phyloP scores from a whole-genome alignment of 2,797 vertebrate genomes.

The Trachurus trachurus region DNA sequence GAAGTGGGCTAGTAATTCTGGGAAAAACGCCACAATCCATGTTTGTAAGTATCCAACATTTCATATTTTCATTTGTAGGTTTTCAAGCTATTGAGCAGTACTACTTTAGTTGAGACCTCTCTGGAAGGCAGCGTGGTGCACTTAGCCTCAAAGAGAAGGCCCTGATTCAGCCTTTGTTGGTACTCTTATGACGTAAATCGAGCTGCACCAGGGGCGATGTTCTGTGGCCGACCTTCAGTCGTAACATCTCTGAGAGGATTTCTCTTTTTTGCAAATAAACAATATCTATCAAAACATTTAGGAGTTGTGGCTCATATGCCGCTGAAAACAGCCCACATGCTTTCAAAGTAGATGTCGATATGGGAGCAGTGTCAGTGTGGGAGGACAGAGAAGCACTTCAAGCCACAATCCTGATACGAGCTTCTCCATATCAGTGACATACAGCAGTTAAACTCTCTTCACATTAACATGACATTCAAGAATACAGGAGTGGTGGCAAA shows the following conservation, averaged over 20 bases:
- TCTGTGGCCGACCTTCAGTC: conserved; percentile 29
- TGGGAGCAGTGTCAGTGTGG: conserved; percentile 54
- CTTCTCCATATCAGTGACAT: conserved; percentile 39
- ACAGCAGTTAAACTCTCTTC: conserved; percentile 33
- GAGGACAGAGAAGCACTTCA: conserved; percentile 56
- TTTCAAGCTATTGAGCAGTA: neutral
- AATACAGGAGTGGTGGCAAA: conserved; percentile 1
- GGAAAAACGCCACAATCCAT: neutral
- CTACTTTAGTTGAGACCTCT: neutral
- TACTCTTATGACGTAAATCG: neutral
- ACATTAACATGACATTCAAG: neutral
- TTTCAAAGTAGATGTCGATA: conserved; percentile 56
- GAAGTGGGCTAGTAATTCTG: neutral
- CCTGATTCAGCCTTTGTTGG: neutral
- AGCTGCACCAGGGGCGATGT: conserved; percentile 11
- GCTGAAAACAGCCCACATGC: conserved; percentile 53
- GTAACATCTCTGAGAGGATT: conserved; percentile 47
- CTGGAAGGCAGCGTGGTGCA: neutral
- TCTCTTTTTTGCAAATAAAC: conserved; percentile 40
- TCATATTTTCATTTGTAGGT: neutral
- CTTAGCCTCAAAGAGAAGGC: neutral
- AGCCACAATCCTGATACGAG: conserved; percentile 16
- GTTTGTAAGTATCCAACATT: neutral
- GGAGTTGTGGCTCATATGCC: conserved; percentile 38
- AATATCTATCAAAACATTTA: neutral